Conservation (phyloP, 2,888 invertebrate species). For the Argyresthia goedartella region DNA sequence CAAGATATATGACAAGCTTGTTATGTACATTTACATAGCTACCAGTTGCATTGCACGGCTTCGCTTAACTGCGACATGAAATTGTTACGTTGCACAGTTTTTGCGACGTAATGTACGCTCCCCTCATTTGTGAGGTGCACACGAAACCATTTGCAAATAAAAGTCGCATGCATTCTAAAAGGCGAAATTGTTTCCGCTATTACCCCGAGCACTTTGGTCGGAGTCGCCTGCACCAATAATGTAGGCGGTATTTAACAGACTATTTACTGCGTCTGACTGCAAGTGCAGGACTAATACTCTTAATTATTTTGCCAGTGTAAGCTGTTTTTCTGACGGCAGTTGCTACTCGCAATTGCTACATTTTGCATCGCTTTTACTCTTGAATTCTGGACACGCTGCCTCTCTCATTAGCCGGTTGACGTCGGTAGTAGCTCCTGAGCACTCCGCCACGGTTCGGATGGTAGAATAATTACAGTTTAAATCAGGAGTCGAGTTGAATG, state of each 20-base stretch:
- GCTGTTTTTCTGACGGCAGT: conserved; percentile 64
- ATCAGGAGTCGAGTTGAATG: conserved; percentile 54
- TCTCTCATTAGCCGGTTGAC: conserved; percentile 39
- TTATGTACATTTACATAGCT: too few species aligned
- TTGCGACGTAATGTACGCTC: not conserved
- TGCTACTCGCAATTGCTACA: conserved; percentile 51
- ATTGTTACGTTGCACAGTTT: too few species aligned
- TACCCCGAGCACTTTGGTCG: conserved; percentile 26
- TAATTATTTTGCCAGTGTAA: conserved; percentile 69
- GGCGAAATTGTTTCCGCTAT: conserved; percentile 59
- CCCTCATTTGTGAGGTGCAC: conserved; percentile 7
- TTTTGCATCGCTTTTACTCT: conserved; percentile 48
- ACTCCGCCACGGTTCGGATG: conserved; percentile 58
- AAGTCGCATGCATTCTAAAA: conserved; percentile 45
- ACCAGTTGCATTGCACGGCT: too few species aligned
- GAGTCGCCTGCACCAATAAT: conserved; percentile 43
- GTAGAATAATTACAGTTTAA: conserved; percentile 67
- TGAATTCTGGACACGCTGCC: conserved; percentile 5
- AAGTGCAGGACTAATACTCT: conserved; percentile 62
- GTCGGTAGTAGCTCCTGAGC: conserved; percentile 19
- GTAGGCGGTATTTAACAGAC: conserved; percentile 65
- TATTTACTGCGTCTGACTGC: conserved; percentile 63
- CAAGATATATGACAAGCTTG: too few species aligned
- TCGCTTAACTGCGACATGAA: too few species aligned
- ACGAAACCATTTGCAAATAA: conserved; percentile 35